These are phyloP conservation scores for Sceloporus undulatus DNA, from an alignment of 2,113 vertebrate genomes.

Conservation along the genomic window DNA sequence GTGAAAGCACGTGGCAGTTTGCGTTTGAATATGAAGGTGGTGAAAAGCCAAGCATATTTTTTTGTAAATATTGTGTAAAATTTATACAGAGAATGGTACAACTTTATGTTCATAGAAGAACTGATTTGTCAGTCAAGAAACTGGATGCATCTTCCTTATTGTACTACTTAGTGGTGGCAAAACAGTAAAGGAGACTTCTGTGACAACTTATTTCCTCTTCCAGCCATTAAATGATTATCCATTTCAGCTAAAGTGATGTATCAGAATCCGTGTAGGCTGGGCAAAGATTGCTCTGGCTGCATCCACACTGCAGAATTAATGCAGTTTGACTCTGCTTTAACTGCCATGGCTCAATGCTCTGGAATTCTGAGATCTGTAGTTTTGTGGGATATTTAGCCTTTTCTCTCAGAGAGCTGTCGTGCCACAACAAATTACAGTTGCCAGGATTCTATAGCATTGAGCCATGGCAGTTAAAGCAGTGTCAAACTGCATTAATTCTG, in stretches of 20 bases:
- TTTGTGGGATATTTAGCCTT: too few species aligned
- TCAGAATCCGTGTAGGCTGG: slow-evolving; percentile 37
- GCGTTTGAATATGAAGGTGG: not conserved
- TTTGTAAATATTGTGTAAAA: slow-evolving; percentile 4
- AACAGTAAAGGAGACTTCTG: slow-evolving; percentile 40
- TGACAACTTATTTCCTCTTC: slow-evolving; percentile 25
- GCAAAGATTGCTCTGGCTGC: slow-evolving; percentile 35
- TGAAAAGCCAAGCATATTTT: not conserved
- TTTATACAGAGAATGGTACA: not conserved
- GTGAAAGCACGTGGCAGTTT: not conserved
- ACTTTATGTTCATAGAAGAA: slow-evolving; percentile 40
- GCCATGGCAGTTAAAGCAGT: too few species aligned
- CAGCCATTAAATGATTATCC: slow-evolving; percentile 29
- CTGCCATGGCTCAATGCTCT: too few species aligned
- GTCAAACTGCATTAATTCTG: too few species aligned
- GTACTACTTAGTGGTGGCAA: not conserved
- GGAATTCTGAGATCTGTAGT: too few species aligned
- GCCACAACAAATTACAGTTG: too few species aligned
- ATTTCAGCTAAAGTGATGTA: slow-evolving; percentile 36
- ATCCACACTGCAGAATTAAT: too few species aligned
- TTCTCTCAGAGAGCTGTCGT: too few species aligned
- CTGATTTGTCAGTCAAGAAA: slow-evolving; percentile 19
- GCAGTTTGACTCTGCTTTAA: too few species aligned
- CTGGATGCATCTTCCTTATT: slow-evolving; percentile 26
- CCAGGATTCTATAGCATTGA: too few species aligned